Evolutionary conservation across 2,113 vertebrate genomes (phyloP).

Genomic region (Heterotilapia buettikoferi): DNA sequence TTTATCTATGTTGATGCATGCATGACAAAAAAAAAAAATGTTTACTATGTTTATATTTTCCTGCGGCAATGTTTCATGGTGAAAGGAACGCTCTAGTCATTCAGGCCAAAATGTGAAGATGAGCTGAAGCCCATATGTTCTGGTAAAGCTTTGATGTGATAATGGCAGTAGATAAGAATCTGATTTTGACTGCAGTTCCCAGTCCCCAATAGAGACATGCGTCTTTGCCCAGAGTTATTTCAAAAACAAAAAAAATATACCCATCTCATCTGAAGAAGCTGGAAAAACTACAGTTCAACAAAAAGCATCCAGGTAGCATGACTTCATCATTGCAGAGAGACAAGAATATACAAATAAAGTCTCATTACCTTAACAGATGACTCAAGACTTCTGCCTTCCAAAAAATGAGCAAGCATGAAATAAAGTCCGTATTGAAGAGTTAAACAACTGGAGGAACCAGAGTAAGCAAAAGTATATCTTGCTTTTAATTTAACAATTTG

Average conservation of each 20-base stretch:
- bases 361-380: not conserved
- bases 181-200: not conserved
- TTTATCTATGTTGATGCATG: not conserved
- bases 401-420: not conserved
- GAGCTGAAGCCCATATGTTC: constrained; percentile 31
- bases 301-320: not conserved
- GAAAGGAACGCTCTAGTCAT: constrained; percentile 80
- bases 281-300: not conserved
- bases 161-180: not conserved
- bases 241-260: not conserved
- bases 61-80: constrained; percentile 94
- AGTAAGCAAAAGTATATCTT: not conserved
- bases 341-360: not conserved
- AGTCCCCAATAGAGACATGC: not conserved
- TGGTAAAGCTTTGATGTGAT: constrained; percentile 61
- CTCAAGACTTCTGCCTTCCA: not conserved
- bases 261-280: not conserved
- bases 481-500: not conserved
- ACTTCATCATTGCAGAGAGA: not conserved
- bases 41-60: not conserved
- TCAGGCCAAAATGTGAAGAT: constrained; percentile 76
- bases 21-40: not conserved
- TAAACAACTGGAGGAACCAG: too few species aligned
- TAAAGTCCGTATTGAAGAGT: not conserved
- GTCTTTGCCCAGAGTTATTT: not conserved